Conservation (phyloP, 2,113 vertebrate species). For the Cebus imitator region DNA sequence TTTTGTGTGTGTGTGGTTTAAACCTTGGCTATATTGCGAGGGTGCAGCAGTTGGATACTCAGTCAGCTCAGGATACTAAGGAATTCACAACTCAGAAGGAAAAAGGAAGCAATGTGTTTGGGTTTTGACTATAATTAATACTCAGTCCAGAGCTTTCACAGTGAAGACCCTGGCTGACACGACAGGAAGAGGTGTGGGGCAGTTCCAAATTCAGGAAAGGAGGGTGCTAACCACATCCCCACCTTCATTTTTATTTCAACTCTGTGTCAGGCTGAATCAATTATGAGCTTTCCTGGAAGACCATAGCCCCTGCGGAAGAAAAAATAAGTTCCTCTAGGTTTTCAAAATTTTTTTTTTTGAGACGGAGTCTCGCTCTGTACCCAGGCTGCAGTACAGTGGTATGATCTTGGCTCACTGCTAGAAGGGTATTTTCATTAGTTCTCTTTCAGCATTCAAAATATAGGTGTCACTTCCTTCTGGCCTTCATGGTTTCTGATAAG, state of each 20-base stretch:
- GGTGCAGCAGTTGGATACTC: not conserved
- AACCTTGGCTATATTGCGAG: not conserved
- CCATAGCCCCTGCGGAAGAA: not conserved
- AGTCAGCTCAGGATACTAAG: not conserved
- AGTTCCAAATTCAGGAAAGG: not conserved
- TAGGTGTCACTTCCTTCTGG: not conserved
- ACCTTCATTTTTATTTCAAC: constrained; percentile 5
- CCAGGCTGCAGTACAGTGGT: no score
- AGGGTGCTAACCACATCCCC: not conserved
- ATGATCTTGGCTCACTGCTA: no score
- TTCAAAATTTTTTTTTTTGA: not conserved
- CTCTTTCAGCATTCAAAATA: not conserved
- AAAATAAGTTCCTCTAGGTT: not conserved
- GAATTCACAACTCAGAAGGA: constrained; percentile 11
- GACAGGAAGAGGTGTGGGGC: not conserved
- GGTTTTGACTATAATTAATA: not conserved
- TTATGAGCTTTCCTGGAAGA: no score
- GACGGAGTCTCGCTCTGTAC: no score
- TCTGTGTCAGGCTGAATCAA: not conserved
- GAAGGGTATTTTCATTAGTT: not conserved
- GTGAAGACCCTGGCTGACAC: not conserved
- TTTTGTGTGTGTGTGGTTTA: not conserved
- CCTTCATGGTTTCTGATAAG: not conserved
- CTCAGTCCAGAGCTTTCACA: not conserved
- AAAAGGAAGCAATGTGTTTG: not conserved